Base-by-base conservation (phyloP, 2,888 invertebrate species). In the Nebria brevicollis region DNA sequence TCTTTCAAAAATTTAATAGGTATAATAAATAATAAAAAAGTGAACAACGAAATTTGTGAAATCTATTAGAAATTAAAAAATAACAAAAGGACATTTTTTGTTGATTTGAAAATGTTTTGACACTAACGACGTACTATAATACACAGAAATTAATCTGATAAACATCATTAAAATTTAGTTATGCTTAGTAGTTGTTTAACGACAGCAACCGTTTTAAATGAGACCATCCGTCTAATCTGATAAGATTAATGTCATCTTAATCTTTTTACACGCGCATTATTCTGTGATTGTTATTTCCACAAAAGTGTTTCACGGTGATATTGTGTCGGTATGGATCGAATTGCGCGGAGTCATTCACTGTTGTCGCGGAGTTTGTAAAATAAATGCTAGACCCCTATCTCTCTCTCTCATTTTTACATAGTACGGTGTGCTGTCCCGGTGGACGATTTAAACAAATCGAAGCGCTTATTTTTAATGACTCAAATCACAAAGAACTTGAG, bases 201-300 rank as follows among this genome's bases (percentile, higher is more conserved):
- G 66, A 54, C 34, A 42, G 7, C 41, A 66, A 73, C 78, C 68
- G 54, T 79, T 75, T 75, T 75, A 75, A 54, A 74, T 79, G 43
- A 68, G 74, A 75, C 80, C 80, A 80, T 80, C 80, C 80, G 66
- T 54, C 11, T 80, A 75, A 75, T 80, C 75, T 65, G 80, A 66
- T 72, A 75, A 80, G 80, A 80, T 80, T 80, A 80, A 78, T 78
- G 74, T 78, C 74, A 78, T 78, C 66, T 73, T 78, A 78, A 80
- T 75, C 80, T 80, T 72, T 75, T 80, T 75, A 80, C 80, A 75
- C 75, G 64, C 25, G 34, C 80, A 75, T 75, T 80, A 80, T 43
- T 25, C 41, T 72, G 70, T 70, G 75, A 80, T 80, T 80, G 75
- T 80, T 80, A 75, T 34, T 70, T 70, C 77, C 68, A 77, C 70